Evolutionary conservation across 2,797 vertebrate species (phyloP), one percentile per base, ranked within the genome.

Genomic region (Platyrinchus mystaceus): DNA sequence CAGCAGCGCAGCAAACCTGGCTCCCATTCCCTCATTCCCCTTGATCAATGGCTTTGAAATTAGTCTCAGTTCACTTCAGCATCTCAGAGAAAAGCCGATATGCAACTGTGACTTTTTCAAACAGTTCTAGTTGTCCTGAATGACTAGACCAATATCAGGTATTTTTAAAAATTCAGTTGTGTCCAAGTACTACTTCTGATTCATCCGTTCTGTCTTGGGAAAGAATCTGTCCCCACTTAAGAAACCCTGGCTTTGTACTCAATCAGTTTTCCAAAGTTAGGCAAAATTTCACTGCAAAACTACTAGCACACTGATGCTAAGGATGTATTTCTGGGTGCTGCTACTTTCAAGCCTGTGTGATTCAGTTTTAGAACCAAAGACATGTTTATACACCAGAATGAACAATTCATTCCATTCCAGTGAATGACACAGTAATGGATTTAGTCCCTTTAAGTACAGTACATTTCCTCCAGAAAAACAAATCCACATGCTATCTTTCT

Each of bases 1-100:
- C 0, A 1, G 58, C n/a, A 39, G 71, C 1, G 0, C 27, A 3
- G 59, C 58, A 32, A 3, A 0, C 12, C 36, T 5, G 26, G 2
- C 23, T 36, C 46, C 71, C 22, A 0, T 4, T 14, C 15, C 60
- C 18, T 44, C 56, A 1, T 2, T 32, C 62, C 30, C 44, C 14
- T 36, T 4, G 5, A 47, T 6, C 44, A 20, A 30, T 20, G 43
- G n/a, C 64, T 69, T 50, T 30, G 27, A 24, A 34, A 26, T 15
- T 5, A 10, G 5, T 20, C 59, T 41, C 55, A 13, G 26, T 15
- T 86, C n/a, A 22, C 8, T 68, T 84, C 26, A 32, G 3, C 5
- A 67, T 4, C 28, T 60, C 15, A 13, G 52, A 60, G 24, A 46
- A 63, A 9, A 84, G 23, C 16, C 18, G 36, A 26, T 14, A 4